Evolutionary conservation across 2,113 vertebrate species (phyloP), one percentile per base, ranked within the genome.

Genomic region (Plecotus auritus): DNA sequence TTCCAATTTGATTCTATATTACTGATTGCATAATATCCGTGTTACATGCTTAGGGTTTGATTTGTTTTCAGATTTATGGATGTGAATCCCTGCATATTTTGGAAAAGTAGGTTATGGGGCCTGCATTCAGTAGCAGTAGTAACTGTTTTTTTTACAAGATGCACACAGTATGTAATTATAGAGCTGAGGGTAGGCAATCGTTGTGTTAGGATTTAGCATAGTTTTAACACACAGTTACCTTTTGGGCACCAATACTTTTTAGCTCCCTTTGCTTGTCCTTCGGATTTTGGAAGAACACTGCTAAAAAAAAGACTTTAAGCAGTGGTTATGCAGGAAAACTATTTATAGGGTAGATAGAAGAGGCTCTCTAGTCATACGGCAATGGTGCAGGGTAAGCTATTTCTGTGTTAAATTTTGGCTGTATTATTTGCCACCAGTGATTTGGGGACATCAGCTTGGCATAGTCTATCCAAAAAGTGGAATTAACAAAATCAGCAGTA

Each of bases 311-410:
- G 94, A 97, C 69, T 97, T 42, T 98, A 94, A 93, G 96, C 94
- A 95, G 95, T 96, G 97, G 97, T 98, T 98, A 98, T 97, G 98
- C 83, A 95, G 93, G 90, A 97, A 97, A 97, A 97, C 97, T 97
- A 97, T 98, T 98, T 98, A 98, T 4, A 88, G 98, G 87, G 32
- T 73, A 93, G 88, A 8, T 49, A 81, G 95, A 91, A 88, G 88
- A 96, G 37, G 78, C 85, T 96, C 97, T 97, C 91, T 95, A 97
- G 95, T 96, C 96, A 94, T 94, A 96, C 11, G 77, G 95, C 93
- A 93, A 37, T 96, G 83, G 94, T 95, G 81, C 90, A n/a, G 67
- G 97, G 74, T 94, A 95, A 93, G 94, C 81, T 96, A 26, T 97
- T 97, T 95, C 91, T 92, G 93, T 66, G 94, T 97, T 97, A 96